Percentiles rank a stretch among this genome's conserved stretches.
These are phyloP conservation scores for Lindbergichthys nudifrons DNA, from an alignment of 2,797 vertebrate species.

Conservation along the genomic window DNA sequence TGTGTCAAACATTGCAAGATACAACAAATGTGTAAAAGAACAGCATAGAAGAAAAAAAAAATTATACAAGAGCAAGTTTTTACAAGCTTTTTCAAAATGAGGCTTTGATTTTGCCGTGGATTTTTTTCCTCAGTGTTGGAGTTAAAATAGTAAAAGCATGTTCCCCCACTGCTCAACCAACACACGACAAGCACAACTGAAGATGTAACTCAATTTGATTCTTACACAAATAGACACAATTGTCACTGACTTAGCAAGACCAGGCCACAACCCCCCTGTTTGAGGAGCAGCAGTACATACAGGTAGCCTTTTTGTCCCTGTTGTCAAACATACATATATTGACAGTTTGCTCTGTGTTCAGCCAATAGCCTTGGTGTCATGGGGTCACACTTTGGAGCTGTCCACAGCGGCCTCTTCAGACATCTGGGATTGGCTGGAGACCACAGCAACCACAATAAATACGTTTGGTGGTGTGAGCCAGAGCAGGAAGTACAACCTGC, in stretches of 20 bases:
- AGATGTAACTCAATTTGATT: not conserved
- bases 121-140: no score
- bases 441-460: conserved; percentile 30
- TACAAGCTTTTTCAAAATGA: no score
- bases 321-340: not conserved
- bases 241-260: not conserved
- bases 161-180: not conserved
- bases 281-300: not conserved
- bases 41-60: no score
- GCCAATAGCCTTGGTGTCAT: conserved; percentile 86
- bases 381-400: conserved; percentile 87
- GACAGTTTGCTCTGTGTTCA: conserved; percentile 56
- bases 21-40: no score
- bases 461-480: not conserved
- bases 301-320: not conserved
- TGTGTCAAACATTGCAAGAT: no score
- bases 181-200: not conserved
- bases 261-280: not conserved
- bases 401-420: conserved; percentile 68
- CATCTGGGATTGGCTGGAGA: conserved; percentile 82
- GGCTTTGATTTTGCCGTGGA: no score
- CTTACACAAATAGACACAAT: not conserved
- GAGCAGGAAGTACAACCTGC: conserved; percentile 72
- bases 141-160: no score
- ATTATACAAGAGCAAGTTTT: no score